Percentiles rank a stretch among this genome's conserved stretches.
Evolutionary conservation across 30 jellyfish, hydroid and myxozoan genomes (phyloP).

Genomic region (Rhopilema esculentum): DNA sequence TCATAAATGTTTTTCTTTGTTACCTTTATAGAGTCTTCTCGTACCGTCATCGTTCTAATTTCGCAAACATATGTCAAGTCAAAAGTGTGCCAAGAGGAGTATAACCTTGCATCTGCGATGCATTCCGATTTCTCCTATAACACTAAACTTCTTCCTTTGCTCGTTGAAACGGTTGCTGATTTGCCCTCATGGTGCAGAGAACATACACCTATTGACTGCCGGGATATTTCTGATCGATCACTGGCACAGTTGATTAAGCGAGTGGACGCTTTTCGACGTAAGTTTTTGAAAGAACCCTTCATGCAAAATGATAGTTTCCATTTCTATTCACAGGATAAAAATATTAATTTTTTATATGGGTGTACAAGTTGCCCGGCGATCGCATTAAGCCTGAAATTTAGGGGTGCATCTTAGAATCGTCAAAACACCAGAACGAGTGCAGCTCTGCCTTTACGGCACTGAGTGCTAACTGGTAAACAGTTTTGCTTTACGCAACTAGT

Average conservation of each 20-base stretch:
- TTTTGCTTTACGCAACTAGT: too few relatives aligned
- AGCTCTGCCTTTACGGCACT: too few relatives aligned
- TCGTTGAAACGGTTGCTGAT: conserved; percentile 45
- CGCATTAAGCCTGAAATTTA: too few relatives aligned
- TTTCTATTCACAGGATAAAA: too few relatives aligned
- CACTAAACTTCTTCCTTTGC: conserved; percentile 62
- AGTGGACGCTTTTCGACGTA: conserved; percentile 28
- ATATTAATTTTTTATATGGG: too few relatives aligned
- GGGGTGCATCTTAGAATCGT: too few relatives aligned
- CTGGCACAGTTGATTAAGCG: conserved; percentile 17
- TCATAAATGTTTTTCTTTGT: background rate
- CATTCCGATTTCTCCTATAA: conserved; percentile 61
- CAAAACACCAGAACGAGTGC: too few relatives aligned
- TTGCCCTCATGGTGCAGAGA: conserved; percentile 89
- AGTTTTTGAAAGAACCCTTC: background rate
- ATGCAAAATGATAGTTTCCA: too few relatives aligned
- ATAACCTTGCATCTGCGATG: conserved; percentile 78
- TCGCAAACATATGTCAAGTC: conserved; percentile 77
- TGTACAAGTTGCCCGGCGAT: too few relatives aligned
- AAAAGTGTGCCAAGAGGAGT: conserved; percentile 93
- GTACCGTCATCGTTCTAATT: conserved; percentile 67
- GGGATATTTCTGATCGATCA: conserved; percentile 29
- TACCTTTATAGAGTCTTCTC: conserved; percentile 58
- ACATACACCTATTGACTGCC: conserved; percentile 54
- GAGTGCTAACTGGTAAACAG: too few relatives aligned